Percentiles rank a stretch among this genome's conserved stretches.
Conservation (phyloP, 2,797 vertebrate species). For the Falco naumanni region DNA sequence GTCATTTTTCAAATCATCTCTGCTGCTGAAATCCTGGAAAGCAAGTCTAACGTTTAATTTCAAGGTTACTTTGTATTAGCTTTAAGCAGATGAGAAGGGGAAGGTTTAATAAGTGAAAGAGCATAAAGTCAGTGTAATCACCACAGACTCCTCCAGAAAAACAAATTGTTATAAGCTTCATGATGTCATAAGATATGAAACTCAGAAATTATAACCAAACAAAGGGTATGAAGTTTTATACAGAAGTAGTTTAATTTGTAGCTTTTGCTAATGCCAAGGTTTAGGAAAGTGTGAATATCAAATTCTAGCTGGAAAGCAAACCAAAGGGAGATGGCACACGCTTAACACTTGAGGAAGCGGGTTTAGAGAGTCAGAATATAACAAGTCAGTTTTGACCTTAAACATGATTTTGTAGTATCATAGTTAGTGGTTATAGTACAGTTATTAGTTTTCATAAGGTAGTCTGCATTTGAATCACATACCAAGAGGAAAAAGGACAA, state of each 20-base stretch:
- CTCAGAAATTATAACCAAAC: background rate
- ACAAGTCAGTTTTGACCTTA: background rate
- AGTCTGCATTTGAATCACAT: background rate
- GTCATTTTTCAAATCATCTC: conserved; percentile 5
- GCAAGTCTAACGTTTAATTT: background rate
- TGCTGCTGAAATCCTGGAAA: background rate
- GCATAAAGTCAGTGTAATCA: background rate
- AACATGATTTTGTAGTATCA: accelerated
- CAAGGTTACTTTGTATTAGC: background rate
- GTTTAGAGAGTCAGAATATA: background rate
- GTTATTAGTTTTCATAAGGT: background rate
- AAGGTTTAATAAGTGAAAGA: background rate
- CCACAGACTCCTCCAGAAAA: background rate
- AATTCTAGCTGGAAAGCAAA: background rate
- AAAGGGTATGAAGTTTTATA: background rate
- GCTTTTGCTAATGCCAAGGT: background rate
- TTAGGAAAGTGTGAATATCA: background rate
- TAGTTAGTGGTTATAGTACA: background rate
- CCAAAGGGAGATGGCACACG: accelerated
- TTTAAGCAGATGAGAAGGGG: background rate
- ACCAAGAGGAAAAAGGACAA: background rate
- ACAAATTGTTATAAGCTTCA: background rate
- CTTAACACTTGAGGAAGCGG: accelerated
- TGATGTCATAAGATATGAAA: background rate
- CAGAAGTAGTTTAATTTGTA: background rate